Evolutionary conservation across 2,888 invertebrate species (phyloP).

Genomic region (Nomada fucata): DNA sequence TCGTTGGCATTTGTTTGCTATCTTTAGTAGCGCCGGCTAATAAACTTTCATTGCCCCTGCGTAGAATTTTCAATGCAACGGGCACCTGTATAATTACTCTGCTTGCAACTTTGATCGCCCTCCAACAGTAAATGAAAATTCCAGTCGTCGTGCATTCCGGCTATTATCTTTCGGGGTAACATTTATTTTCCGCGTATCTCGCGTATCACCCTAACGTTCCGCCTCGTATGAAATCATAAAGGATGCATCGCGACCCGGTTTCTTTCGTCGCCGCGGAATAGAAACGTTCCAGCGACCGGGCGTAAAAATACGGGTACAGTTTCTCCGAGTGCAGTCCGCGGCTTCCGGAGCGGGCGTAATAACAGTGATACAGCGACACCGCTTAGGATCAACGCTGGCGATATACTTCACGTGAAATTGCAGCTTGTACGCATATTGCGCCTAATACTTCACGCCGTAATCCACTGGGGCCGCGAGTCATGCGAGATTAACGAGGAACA

Average conservation of each 20-base stretch:
- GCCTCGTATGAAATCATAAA: not conserved
- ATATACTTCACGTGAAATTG: conserved; percentile 57
- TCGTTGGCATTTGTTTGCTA: no score
- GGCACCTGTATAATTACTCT: no score
- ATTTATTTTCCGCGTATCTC: no score
- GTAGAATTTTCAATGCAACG: no score
- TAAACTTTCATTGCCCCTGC: no score
- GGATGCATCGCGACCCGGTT: not conserved
- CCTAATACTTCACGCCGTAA: conserved; percentile 51
- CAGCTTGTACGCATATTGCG: conserved; percentile 49
- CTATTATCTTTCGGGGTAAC: no score
- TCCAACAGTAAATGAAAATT: no score
- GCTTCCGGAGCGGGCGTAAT: conserved; percentile 50
- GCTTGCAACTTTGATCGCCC: no score
- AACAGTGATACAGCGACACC: conserved; percentile 59
- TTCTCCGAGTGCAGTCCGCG: conserved; percentile 17
- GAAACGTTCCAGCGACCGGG: conserved; percentile 22
- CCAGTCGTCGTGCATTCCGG: no score
- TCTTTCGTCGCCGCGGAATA: conserved; percentile 5
- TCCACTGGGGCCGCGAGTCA: conserved; percentile 14
- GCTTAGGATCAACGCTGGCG: conserved; percentile 49
- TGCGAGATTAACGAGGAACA: conserved; percentile 43
- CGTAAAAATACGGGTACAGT: conserved; percentile 45
- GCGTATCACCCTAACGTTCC: no score
- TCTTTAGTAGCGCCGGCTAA: no score